Evolutionary conservation across 2,797 vertebrate genomes (phyloP).

Genomic region (Microhierax caerulescens): DNA sequence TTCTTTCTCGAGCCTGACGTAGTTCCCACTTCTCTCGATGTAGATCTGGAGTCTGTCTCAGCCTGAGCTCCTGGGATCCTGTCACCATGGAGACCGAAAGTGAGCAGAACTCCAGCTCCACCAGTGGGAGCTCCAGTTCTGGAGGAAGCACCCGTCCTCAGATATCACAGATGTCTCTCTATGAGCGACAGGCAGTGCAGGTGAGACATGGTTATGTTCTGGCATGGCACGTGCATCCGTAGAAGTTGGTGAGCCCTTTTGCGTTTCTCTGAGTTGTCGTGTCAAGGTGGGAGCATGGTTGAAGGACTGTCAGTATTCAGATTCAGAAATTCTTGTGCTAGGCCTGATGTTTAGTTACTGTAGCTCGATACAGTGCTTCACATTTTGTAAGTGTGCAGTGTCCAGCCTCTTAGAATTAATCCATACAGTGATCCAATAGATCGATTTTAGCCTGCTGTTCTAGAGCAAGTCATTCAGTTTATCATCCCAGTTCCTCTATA

Average conservation of each 20-base stretch:
- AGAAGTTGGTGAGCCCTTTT: background rate
- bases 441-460: background rate
- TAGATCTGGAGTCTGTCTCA: slow-evolving; percentile 64
- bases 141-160: slow-evolving; percentile 90
- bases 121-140: slow-evolving; percentile 85
- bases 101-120: slow-evolving; percentile 89
- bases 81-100: slow-evolving; percentile 91
- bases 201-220: slow-evolving; percentile 58
- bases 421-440: background rate
- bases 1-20: background rate
- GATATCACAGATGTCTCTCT: slow-evolving; percentile 96
- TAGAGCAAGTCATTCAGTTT: background rate
- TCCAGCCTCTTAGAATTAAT: background rate
- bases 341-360: background rate
- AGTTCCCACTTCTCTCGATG: background rate
- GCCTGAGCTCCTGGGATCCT: slow-evolving; percentile 50
- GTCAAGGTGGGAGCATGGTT: background rate
- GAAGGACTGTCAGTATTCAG: background rate
- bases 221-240: background rate
- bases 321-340: background rate
- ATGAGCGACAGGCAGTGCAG: slow-evolving; percentile 97
- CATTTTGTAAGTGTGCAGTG: background rate
- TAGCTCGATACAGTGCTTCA: background rate
- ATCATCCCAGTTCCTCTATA: background rate
- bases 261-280: background rate